These are phyloP conservation scores for Cerastis rubricosa DNA, from an alignment of 2,888 invertebrate species.

Conservation along the genomic window DNA sequence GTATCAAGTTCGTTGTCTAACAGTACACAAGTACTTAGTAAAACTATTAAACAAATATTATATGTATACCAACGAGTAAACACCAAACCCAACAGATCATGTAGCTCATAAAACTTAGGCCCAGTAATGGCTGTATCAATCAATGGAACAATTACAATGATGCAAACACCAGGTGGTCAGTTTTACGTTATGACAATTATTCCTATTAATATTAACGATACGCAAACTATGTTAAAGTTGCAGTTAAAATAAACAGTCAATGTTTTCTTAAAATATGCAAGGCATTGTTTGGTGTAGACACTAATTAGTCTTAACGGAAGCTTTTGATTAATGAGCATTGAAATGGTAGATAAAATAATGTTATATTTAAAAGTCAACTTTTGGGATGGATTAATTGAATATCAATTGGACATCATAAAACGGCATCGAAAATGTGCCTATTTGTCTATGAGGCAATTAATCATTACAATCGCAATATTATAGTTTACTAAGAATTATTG, in stretches of 20 bases:
- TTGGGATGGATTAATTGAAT: neutral
- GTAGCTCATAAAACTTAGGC: constrained; percentile 68
- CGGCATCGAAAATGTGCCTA: neutral
- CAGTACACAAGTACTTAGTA: neutral
- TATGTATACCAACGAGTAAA: constrained; percentile 20
- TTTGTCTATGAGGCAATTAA: neutral
- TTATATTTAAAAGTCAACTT: neutral
- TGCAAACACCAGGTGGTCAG: constrained; percentile 82
- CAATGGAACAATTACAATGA: constrained; percentile 79
- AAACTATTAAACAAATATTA: constrained; percentile 32
- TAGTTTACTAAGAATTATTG: neutral
- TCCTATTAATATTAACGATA: constrained; percentile 76
- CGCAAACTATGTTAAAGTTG: constrained; percentile 31
- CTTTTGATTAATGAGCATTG: constrained; percentile 6
- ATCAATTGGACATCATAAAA: neutral
- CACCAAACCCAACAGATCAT: constrained; percentile 47
- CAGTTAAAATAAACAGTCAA: constrained; percentile 32
- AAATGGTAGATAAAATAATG: neutral
- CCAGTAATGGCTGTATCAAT: constrained; percentile 78
- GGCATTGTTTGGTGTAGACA: neutral
- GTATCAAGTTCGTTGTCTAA: neutral
- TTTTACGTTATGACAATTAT: constrained; percentile 79
- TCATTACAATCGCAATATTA: neutral
- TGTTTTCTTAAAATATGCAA: constrained; percentile 42
- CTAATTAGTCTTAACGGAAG: constrained; percentile 27